Conservation (phyloP, 2,113 vertebrate genomes). For the Copsychus sechellarum region DNA sequence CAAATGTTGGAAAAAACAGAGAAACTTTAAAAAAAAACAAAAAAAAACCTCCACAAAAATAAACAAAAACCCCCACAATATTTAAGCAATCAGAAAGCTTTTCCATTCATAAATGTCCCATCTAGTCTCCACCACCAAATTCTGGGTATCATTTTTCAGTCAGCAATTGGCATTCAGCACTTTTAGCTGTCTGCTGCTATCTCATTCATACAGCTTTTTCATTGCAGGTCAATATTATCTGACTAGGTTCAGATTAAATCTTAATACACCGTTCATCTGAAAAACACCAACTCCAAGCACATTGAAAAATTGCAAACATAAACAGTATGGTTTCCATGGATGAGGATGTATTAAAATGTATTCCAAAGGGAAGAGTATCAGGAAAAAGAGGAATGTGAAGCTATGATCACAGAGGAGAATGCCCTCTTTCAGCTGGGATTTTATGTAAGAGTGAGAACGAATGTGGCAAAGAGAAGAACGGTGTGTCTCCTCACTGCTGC, state of each 20-base stretch:
- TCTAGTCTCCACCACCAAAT: conserved; percentile 37
- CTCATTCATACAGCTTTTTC: conserved; percentile 58
- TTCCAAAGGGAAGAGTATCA: background rate
- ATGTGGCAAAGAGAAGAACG: background rate
- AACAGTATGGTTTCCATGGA: conserved; percentile 12
- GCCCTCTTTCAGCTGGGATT: background rate
- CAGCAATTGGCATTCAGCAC: conserved; percentile 38
- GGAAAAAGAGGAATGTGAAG: background rate
- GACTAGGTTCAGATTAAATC: conserved; percentile 57
- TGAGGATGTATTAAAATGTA: background rate
- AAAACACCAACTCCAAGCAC: conserved; percentile 39
- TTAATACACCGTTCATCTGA: conserved; percentile 28
- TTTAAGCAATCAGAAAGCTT: conserved; percentile 23
- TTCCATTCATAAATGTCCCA: conserved; percentile 27
- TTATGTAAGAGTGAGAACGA: background rate
- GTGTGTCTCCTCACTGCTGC: background rate
- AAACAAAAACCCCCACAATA: background rate
- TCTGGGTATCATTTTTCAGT: conserved; percentile 52
- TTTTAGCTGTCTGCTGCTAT: conserved; percentile 40
- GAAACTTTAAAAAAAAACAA: background rate
- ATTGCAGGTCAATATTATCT: conserved; percentile 55
- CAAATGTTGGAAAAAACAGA: background rate
- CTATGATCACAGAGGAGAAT: background rate
- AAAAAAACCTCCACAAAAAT: too few relatives aligned
- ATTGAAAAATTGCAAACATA: conserved; percentile 34